These are phyloP conservation scores for Pontoporia blainvillei DNA, from an alignment of 2,113 vertebrate genomes.

Conservation along the genomic window DNA sequence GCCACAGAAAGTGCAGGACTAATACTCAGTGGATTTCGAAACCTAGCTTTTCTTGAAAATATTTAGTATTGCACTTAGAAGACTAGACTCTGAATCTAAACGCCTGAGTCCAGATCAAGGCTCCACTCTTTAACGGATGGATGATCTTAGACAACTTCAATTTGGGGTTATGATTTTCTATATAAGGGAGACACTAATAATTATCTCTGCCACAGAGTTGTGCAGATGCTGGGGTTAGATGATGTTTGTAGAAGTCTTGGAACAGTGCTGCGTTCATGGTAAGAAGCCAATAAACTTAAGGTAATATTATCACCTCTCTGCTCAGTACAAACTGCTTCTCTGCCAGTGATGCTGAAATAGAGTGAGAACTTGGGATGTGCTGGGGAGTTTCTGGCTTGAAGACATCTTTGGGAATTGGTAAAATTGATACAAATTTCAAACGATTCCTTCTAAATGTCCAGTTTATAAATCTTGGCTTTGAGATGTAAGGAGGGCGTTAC, in stretches of 20 bases:
- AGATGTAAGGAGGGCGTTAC: background rate
- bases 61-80: background rate
- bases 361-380: background rate
- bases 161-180: background rate
- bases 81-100: background rate
- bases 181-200: background rate
- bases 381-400: background rate
- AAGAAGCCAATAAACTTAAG: background rate
- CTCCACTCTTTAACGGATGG: background rate
- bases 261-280: background rate
- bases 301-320: background rate
- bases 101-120: background rate
- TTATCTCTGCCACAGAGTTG: background rate
- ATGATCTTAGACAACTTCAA: background rate
- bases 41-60: background rate
- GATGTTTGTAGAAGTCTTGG: background rate
- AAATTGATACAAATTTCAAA: slow-evolving; percentile 18
- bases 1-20: background rate
- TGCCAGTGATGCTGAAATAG: background rate
- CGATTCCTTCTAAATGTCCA: slow-evolving; percentile 2
- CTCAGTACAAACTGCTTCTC: background rate
- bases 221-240: background rate
- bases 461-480: background rate
- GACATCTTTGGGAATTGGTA: background rate
- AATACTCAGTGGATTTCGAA: background rate